A percentile compares a stretch with the other conserved stretches of the same genome.
phyloP scores from a whole-genome alignment of 2,113 vertebrate species.

The Ophthalmolycus amberensis region DNA sequence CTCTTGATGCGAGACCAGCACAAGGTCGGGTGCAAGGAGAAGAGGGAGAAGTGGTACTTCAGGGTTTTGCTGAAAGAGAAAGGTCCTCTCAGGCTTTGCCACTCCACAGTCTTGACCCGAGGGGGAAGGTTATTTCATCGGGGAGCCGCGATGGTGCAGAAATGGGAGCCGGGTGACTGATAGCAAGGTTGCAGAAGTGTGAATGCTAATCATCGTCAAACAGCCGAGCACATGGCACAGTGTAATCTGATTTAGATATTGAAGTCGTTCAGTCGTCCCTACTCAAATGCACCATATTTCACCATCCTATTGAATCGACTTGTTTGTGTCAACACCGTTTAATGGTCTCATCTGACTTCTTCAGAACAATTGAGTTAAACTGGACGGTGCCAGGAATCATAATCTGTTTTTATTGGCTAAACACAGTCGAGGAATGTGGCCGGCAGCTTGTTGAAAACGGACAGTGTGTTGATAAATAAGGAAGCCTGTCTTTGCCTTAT shows the following conservation, averaged over 20 bases:
- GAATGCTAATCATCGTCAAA: slow-evolving; percentile 10
- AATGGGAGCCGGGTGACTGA: neutral
- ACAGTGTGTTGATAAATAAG: slow-evolving; percentile 51
- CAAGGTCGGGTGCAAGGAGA: neutral
- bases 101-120: neutral
- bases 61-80: neutral
- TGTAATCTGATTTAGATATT: slow-evolving; percentile 3
- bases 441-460: slow-evolving; percentile 25
- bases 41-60: neutral
- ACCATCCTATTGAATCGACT: slow-evolving; percentile 34
- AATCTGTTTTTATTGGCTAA: slow-evolving; percentile 46
- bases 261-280: neutral
- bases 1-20: neutral
- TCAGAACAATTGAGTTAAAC: slow-evolving; percentile 27
- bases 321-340: slow-evolving; percentile 46
- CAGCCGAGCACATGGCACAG: neutral
- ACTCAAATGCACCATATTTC: slow-evolving; percentile 35
- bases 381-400: slow-evolving; percentile 43
- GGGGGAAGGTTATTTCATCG: neutral
- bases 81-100: neutral
- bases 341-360: slow-evolving; percentile 32
- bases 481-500: slow-evolving; percentile 15
- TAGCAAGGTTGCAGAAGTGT: neutral
- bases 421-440: slow-evolving; percentile 27
- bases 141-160: too few relatives aligned